These are phyloP conservation scores for Sternarchorhynchus goeldii DNA, from an alignment of 2,797 vertebrate species.

Conservation along the genomic window DNA sequence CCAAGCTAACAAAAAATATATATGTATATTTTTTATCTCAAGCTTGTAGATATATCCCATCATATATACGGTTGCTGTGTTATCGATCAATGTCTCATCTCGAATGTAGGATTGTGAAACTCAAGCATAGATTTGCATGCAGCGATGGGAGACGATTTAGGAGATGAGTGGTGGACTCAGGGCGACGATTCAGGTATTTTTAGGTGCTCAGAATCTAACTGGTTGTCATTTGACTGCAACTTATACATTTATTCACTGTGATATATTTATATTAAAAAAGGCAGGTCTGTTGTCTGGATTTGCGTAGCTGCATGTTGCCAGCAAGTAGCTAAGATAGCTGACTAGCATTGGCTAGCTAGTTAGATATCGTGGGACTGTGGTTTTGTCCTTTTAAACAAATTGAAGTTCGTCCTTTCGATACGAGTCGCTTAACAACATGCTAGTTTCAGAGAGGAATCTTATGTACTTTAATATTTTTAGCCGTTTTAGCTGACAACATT, in stretches of 20 bases:
- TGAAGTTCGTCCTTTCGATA: too few relatives aligned
- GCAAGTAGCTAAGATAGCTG: too few relatives aligned
- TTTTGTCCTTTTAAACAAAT: too few relatives aligned
- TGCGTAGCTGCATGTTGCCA: too few relatives aligned
- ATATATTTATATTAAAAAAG: too few relatives aligned
- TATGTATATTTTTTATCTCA: not conserved
- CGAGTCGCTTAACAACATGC: too few relatives aligned
- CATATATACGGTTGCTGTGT: not conserved
- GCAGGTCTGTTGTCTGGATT: too few relatives aligned
- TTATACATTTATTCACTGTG: too few relatives aligned
- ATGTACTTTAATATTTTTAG: not conserved
- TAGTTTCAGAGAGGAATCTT: too few relatives aligned
- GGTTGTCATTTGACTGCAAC: not conserved
- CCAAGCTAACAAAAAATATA: not conserved
- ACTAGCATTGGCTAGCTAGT: too few relatives aligned
- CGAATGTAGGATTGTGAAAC: constrained; percentile 47
- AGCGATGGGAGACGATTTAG: constrained; percentile 58
- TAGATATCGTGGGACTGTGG: too few relatives aligned
- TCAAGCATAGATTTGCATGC: not conserved
- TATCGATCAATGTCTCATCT: not conserved
- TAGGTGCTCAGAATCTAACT: not conserved
- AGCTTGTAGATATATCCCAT: too few relatives aligned
- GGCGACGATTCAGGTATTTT: constrained; percentile 43
- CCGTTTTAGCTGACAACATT: not conserved
- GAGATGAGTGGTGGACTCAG: constrained; percentile 57